These are phyloP conservation scores for Deilephila porcellus DNA, from an alignment of 2,888 invertebrate genomes.

Conservation along the genomic window DNA sequence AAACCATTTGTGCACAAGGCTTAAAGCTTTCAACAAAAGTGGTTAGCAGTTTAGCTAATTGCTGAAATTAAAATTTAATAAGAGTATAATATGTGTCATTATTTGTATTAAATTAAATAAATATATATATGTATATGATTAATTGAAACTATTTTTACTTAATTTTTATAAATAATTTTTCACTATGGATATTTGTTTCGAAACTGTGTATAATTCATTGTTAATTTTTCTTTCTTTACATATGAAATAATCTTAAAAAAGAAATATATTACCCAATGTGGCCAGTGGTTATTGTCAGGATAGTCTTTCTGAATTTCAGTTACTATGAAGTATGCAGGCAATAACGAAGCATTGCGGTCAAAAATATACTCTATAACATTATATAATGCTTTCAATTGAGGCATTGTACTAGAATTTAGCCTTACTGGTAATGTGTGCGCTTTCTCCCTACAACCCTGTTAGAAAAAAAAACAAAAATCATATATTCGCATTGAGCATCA, in stretches of 20 bases:
- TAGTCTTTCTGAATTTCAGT: conserved; percentile 97
- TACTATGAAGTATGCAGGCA: conserved; percentile 97
- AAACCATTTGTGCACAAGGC: conserved; percentile 97
- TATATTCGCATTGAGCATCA: not conserved
- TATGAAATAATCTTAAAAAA: not conserved
- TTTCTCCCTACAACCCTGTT: conserved; percentile 93
- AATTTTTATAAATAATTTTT: too few species aligned
- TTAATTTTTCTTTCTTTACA: too few species aligned
- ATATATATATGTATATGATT: too few species aligned
- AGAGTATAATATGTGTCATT: not conserved
- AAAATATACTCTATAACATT: conserved; percentile 95
- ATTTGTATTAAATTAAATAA: too few species aligned
- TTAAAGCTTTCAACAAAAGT: conserved; percentile 97
- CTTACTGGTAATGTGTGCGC: conserved; percentile 91
- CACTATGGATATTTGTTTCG: too few species aligned
- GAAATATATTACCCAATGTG: conserved; percentile 91
- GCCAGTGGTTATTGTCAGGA: conserved; percentile 91
- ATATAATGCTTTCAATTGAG: conserved; percentile 92
- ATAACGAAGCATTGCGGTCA: conserved; percentile 94
- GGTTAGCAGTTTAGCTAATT: conserved; percentile 93
- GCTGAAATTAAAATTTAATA: conserved; percentile 79
- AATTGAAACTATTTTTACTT: too few species aligned
- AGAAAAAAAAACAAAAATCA: not conserved
- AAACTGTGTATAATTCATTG: too few species aligned
- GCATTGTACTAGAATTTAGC: conserved; percentile 91